A percentile compares a stretch with the other conserved stretches of the same genome.
Evolutionary conservation across 2,113 vertebrate species (phyloP).

Genomic region (Petrocephalus zakoni): DNA sequence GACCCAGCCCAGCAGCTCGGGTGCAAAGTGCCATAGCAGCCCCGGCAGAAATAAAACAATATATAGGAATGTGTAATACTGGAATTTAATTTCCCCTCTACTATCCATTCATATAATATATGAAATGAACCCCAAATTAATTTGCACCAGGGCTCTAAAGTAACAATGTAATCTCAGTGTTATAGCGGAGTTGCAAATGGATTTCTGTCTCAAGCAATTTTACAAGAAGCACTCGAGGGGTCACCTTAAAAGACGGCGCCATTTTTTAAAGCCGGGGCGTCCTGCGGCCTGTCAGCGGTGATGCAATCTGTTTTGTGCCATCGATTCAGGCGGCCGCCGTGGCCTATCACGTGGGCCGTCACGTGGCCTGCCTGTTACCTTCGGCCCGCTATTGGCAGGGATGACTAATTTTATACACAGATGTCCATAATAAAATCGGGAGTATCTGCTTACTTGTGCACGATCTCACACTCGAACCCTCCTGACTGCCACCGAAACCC

Average conservation of each 20-base stretch:
- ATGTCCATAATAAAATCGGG: slow-evolving; percentile 67
- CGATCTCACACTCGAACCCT: slow-evolving; percentile 57
- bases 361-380: slow-evolving; percentile 60
- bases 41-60: slow-evolving; percentile 64
- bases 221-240: slow-evolving; percentile 65
- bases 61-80: slow-evolving; percentile 66
- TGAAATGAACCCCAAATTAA: slow-evolving; percentile 72
- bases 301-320: slow-evolving; percentile 70
- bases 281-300: slow-evolving; percentile 62
- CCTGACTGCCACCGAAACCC: slow-evolving; percentile 59
- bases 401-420: slow-evolving; percentile 73
- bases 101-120: slow-evolving; percentile 71
- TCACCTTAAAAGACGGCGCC: slow-evolving; percentile 72
- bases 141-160: slow-evolving; percentile 64
- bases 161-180: slow-evolving; percentile 71
- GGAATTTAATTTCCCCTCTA: slow-evolving; percentile 65
- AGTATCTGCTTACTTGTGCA: slow-evolving; percentile 65
- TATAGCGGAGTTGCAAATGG: slow-evolving; percentile 69
- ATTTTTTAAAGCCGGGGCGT: slow-evolving; percentile 70
- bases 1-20: slow-evolving; percentile 48
- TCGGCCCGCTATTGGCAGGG: slow-evolving; percentile 59
- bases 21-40: slow-evolving; percentile 56
- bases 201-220: slow-evolving; percentile 75
- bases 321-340: slow-evolving; percentile 61
- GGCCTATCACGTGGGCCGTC: slow-evolving; percentile 48